Evolutionary conservation across 2,888 invertebrate genomes (phyloP), one percentile per base, ranked within the genome.

Genomic region (Diadromus collaris): DNA sequence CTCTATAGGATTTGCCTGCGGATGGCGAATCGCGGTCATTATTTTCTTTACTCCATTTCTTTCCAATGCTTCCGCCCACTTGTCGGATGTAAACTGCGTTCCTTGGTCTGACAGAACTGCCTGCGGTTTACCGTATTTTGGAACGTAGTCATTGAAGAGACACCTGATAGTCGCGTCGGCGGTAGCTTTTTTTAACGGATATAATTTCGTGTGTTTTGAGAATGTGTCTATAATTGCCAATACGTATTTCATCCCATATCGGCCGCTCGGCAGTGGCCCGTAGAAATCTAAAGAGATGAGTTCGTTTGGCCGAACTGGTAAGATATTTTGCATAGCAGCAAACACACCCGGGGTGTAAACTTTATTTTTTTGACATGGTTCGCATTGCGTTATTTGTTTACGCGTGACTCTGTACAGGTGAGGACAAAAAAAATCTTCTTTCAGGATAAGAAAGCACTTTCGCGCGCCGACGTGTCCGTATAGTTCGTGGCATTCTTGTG

Each of bases 41-140:
- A 38, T 27, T 9, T 21, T 13, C 1, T 6, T 9, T 5, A 70
- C 48, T 1, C 21, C n/a, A 0, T 61, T 32, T 0, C 21, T n/a
- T 1, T 46, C 13, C 1, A 70, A 19, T 5, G 34, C 38, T 2
- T 4, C 1, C 6, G 13, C 3, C 71, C 71, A 71, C 6, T 51
- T 63, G 9, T 34, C 34, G 2, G 51, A 13, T 2, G 67, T 67
- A 9, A 67, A 67, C 24, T 67, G 67, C 1, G 67, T 63, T n/a
- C 61, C 71, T 4, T 71, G 71, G 9, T 71, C 71, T 2, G 21
- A 41, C 0, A 44, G 71, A 1, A 61, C 7, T 9, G 13, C 10
- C n/a, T 4, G 13, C 1, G 27, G 51, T 27, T 71, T 71, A 10
- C 71, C 71, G 6, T 13, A 19, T 0, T 34, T 51, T 1, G 61